A percentile compares a stretch with the other conserved stretches of the same genome.
Evolutionary conservation across 2,797 vertebrate species (phyloP).

Genomic region (Acanthurus lineatus): DNA sequence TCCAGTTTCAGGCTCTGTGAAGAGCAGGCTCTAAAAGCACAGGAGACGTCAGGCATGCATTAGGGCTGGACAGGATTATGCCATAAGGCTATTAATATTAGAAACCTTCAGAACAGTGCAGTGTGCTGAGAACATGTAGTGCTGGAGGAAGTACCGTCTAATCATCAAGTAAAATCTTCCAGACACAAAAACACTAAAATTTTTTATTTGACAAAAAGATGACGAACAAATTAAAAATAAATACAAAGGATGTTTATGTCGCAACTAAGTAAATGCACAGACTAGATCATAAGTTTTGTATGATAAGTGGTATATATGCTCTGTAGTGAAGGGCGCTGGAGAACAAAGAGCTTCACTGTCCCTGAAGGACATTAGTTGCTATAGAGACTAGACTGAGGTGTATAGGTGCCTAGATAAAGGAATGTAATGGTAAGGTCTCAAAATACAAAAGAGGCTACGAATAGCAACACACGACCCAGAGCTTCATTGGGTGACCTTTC

Average conservation of each 20-base stretch:
- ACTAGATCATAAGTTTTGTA: neutral
- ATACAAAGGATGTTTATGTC: neutral
- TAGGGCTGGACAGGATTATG: constrained; percentile 39
- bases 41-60: constrained; percentile 52
- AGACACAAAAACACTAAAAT: neutral
- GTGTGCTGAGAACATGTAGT: neutral
- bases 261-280: neutral
- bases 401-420: constrained; percentile 30
- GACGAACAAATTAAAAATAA: neutral
- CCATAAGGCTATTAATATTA: constrained; percentile 47
- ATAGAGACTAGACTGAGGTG: constrained; percentile 49
- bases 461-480: neutral
- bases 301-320: neutral
- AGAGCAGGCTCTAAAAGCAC: constrained; percentile 48
- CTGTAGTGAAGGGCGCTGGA: neutral
- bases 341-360: constrained; percentile 17
- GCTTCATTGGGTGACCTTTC: constrained; percentile 46
- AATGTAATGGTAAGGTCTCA: constrained; percentile 32
- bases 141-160: constrained; percentile 3
- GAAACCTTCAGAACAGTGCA: constrained; percentile 12
- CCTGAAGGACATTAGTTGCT: constrained; percentile 44
- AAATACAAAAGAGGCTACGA: neutral
- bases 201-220: neutral
- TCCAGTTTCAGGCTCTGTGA: constrained; percentile 7
- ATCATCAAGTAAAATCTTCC: constrained; percentile 14